Conservation (phyloP, 1,140 invertebrate species). For the Acromyrmex echinatior region DNA sequence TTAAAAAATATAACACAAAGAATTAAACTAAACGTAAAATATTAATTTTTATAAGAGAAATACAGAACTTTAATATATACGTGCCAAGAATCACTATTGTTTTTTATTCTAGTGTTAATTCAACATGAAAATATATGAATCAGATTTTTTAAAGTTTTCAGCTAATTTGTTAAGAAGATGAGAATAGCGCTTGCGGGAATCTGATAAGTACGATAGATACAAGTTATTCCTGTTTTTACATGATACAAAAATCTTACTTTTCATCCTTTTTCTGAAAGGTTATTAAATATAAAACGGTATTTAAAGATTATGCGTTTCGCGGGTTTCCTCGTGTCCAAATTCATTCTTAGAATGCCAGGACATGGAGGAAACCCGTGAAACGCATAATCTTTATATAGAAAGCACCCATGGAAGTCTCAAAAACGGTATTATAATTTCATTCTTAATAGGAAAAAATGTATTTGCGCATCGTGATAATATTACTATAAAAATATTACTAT, state of each 20-base stretch:
- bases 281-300: conserved; percentile 13
- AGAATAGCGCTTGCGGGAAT: not conserved
- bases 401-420: too few relatives aligned
- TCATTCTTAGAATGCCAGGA: too few relatives aligned
- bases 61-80: not conserved
- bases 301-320: not conserved
- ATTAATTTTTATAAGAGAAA: conserved; percentile 33
- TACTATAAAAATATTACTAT: conserved; percentile 36
- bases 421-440: conserved; percentile 9
- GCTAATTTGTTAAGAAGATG: not conserved
- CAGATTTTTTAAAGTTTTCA: not conserved
- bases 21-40: conserved; percentile 18
- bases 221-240: not conserved
- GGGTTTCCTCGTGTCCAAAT: too few relatives aligned
- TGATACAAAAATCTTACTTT: not conserved
- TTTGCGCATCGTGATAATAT: conserved; percentile 22
- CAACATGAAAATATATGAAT: conserved; percentile 8
- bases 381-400: too few relatives aligned
- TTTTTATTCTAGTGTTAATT: not conserved
- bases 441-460: conserved; percentile 9
- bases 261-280: not conserved
- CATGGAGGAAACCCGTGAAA: too few relatives aligned
- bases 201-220: not conserved
- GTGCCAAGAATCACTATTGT: not conserved
- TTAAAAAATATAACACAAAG: not conserved